Evolutionary conservation across 2,113 vertebrate species (phyloP), one percentile per base, ranked within the genome.

Genomic region (Anolis sagrei): DNA sequence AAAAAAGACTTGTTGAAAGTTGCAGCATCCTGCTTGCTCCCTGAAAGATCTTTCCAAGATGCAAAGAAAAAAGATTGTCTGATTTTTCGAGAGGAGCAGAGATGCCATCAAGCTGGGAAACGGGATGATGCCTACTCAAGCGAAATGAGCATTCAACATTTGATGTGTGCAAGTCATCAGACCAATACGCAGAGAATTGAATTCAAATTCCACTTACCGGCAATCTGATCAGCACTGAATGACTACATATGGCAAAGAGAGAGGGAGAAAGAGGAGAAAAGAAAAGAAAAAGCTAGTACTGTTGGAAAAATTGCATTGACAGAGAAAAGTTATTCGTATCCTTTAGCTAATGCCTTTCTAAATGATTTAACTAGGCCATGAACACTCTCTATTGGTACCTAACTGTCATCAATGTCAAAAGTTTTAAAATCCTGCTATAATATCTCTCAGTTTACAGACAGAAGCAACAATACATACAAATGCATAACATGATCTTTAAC

Each of bases 181-280:
- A 81, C 84, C 84, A 91, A 83, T 86, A 82, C 29, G 5, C 11
- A 78, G 91, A 36, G 84, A 91, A 5, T 84, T 93, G 81, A 86
- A 29, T 54, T 90, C 90, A 81, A 81, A 39, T 86, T 92, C 86
- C 91, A 97, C 97, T 97, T 97, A 97, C 97, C 97, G 81, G 91
- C 96, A 89, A 97, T 94, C 95, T 97, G 95, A 87, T 97, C 97
- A 91, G 96, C 95, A 86, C 96, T 97, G 96, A 97, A 97, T 90
- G 97, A 97, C 97, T 97, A 96, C 89, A 92, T 93, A 89, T 92
- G 87, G 8, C 78, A 87, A 88, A 76, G 66, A 58, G 88, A 82
- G 91, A 90, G 66, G 94, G 80, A 94, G 74, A 95, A 83, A 95
- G 86, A 94, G 62, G 90, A 77, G 25, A 95, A 80, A 95, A 87